Evolutionary conservation across 1,140 invertebrate genomes (phyloP).

Genomic region (Agrypnia vestita): DNA sequence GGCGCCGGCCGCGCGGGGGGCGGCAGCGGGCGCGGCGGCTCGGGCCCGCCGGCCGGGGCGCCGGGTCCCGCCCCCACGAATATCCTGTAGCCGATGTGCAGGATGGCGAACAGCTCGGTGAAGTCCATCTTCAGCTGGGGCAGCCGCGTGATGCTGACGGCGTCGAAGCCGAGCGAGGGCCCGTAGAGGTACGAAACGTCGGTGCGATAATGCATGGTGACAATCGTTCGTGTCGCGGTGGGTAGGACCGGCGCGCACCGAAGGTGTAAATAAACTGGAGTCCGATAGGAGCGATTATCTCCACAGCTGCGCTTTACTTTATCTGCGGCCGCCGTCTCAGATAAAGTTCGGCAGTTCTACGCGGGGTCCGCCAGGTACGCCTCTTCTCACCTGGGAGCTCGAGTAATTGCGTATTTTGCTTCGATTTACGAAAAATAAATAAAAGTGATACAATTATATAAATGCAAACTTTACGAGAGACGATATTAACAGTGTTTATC

Average conservation of each 20-base stretch:
- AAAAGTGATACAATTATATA: too few species aligned
- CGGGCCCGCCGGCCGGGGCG: background rate
- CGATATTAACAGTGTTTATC: too few species aligned
- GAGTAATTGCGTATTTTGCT: too few species aligned
- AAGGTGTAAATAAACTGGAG: constrained; percentile 40
- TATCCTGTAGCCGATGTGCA: background rate
- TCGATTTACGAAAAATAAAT: too few species aligned
- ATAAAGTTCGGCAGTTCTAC: constrained; percentile 44
- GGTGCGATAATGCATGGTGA: constrained; percentile 42
- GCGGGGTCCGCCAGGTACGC: background rate
- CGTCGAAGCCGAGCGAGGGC: constrained; percentile 17
- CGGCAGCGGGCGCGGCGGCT: background rate
- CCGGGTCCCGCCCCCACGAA: background rate
- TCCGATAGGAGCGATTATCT: constrained; percentile 37
- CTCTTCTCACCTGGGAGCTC: too few species aligned
- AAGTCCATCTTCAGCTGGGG: constrained; percentile 4
- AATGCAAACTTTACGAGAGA: too few species aligned
- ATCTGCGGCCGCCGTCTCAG: constrained; percentile 39
- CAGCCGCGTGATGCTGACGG: background rate
- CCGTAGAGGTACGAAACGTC: constrained; percentile 37
- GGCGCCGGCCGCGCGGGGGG: background rate
- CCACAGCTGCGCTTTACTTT: constrained; percentile 28
- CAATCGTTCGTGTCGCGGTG: constrained; percentile 2
- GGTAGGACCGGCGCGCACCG: background rate
- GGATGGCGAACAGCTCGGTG: background rate